These are phyloP conservation scores for Anthophora plumipes DNA, from an alignment of 2,888 invertebrate genomes.

Conservation along the genomic window DNA sequence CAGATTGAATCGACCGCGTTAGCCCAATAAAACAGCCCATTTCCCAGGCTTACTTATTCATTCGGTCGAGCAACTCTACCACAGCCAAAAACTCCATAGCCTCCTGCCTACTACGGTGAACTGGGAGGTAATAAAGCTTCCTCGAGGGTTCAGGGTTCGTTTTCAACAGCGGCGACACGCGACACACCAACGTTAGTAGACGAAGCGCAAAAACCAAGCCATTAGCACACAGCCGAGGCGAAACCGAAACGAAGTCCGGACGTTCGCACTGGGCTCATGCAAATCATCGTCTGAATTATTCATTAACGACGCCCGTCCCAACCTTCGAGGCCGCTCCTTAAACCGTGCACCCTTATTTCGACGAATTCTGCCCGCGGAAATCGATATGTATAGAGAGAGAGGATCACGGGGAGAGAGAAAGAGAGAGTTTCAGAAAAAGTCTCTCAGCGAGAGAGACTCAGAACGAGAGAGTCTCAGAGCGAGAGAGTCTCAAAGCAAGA, in stretches of 20 bases:
- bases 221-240: slow-evolving; percentile 53
- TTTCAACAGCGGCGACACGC: slow-evolving; percentile 44
- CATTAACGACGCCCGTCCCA: slow-evolving; percentile 63
- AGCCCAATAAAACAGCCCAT: slow-evolving; percentile 19
- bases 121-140: slow-evolving; percentile 44
- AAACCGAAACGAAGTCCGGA: slow-evolving; percentile 69
- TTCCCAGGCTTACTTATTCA: slow-evolving; percentile 62
- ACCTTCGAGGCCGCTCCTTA: slow-evolving; percentile 16
- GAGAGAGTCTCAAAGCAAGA: too few species aligned
- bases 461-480: too few species aligned
- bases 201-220: slow-evolving; percentile 58
- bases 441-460: too few species aligned
- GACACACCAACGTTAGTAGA: slow-evolving; percentile 22
- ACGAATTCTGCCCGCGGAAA: not conserved
- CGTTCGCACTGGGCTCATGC: slow-evolving; percentile 69
- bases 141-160: slow-evolving; percentile 20
- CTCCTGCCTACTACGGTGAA: slow-evolving; percentile 15
- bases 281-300: slow-evolving; percentile 74
- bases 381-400: slow-evolving; percentile 27
- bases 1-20: slow-evolving; percentile 12
- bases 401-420: not conserved
- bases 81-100: slow-evolving; percentile 7
- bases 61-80: slow-evolving; percentile 38
- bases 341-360: slow-evolving; percentile 48
- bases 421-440: too few species aligned